Conservation (phyloP, 1,140 invertebrate genomes). For the Globodera ellingtonae region DNA sequence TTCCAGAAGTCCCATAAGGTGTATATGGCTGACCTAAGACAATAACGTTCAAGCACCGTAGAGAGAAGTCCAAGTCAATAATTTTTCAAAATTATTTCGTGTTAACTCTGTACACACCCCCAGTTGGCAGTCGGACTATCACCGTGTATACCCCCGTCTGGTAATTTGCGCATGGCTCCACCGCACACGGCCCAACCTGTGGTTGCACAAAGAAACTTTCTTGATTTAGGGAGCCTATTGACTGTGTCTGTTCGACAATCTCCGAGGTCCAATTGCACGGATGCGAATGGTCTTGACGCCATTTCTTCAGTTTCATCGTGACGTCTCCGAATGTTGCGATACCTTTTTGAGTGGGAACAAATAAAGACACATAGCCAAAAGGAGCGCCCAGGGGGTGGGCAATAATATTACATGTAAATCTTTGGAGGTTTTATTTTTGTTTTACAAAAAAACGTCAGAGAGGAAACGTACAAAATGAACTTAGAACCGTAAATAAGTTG, state of each 20-base stretch:
- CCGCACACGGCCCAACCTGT: slow-evolving; percentile 55
- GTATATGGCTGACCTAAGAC: slow-evolving; percentile 46
- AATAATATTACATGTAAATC: too few relatives aligned
- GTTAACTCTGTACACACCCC: slow-evolving; percentile 28
- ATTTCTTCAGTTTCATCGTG: slow-evolving; percentile 55
- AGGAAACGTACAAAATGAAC: too few relatives aligned
- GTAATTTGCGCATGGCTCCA: slow-evolving; percentile 64
- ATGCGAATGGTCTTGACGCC: slow-evolving; percentile 62
- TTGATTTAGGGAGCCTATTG: slow-evolving; percentile 18
- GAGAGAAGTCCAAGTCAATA: too few relatives aligned
- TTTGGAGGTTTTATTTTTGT: too few relatives aligned
- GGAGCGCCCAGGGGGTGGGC: too few relatives aligned
- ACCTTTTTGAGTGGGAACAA: slow-evolving; percentile 35
- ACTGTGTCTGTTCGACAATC: slow-evolving; percentile 22
- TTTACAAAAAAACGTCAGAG: too few relatives aligned
- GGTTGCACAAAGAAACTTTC: slow-evolving; percentile 27
- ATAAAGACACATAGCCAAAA: background rate
- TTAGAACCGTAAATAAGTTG: too few relatives aligned
- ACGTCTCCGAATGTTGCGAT: slow-evolving; percentile 43
- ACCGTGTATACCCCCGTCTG: slow-evolving; percentile 60
- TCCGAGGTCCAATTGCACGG: slow-evolving; percentile 57
- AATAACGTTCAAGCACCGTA: too few relatives aligned
- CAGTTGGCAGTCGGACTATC: slow-evolving; percentile 60
- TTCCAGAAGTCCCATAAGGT: slow-evolving; percentile 60
- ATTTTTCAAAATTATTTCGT: background rate